Evolutionary conservation across 2,888 invertebrate genomes (phyloP), one percentile per base, ranked within the genome.

Genomic region (Aproaerema taeniolella): DNA sequence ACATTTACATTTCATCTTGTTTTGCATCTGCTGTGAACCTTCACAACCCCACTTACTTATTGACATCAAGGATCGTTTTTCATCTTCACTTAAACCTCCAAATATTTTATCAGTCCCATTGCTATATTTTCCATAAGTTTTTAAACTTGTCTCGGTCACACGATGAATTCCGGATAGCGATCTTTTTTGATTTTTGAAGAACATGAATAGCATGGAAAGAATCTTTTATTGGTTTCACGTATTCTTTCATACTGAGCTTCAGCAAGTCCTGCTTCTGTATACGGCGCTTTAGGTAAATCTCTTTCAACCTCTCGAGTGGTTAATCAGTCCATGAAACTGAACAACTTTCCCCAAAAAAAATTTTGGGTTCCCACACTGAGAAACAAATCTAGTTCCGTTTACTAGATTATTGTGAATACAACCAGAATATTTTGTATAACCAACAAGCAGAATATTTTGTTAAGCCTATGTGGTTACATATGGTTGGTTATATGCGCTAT

Each of bases 91-190:
- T 32, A 41, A 32, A 16, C 17, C 3, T 15, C 17, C 32, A 5
- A 6, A 41, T 24, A 3, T 31, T 25, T 36, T 31, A 26, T 26
- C 13, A n/a, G n/a, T n/a, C n/a, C n/a, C n/a, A n/a, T n/a, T n/a
- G n/a, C n/a, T n/a, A n/a, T n/a, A n/a, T n/a, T 2, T 31, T 34
- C 47, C 40, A 47, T 44, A 1, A 47, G 12, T 6, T 28, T 43
- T 39, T 47, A 41, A 2, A 49, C 39, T 2, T 6, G 47, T 45
- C 11, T 45, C 43, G 14, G 49, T 45, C 2, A 49, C 16, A 2
- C 41, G 7, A 14, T 43, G 39, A 14, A 45, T 43, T 43, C 45
- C 45, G 4, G 44, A 26, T 47, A 47, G n/a, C 47, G 44, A 6
- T 47, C 41, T 32, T 40, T 47, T 13, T 47, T 44, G 6, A 38